A percentile compares a stretch with the other conserved stretches of the same genome.
These are phyloP conservation scores for Spheniscus mendiculus DNA, from an alignment of 2,113 vertebrate species.

Conservation along the genomic window DNA sequence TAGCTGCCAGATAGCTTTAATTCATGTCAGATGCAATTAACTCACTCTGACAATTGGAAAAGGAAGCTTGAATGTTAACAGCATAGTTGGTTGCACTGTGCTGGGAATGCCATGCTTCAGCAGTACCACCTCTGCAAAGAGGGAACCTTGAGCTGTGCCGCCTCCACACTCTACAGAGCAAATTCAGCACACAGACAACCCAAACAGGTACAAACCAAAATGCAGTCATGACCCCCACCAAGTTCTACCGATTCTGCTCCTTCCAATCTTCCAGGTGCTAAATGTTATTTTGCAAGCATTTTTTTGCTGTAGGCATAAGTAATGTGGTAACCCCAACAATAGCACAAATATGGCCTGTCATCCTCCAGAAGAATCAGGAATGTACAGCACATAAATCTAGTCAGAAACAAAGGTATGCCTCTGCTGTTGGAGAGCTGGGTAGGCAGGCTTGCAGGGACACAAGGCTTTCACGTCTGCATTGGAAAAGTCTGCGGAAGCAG, in stretches of 20 bases:
- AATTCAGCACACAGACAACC: too few species aligned
- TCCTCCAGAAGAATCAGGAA: too few species aligned
- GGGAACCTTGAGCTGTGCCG: background rate
- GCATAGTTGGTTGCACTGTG: accelerated
- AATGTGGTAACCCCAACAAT: background rate
- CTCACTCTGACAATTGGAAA: background rate
- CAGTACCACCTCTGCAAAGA: background rate
- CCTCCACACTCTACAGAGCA: background rate
- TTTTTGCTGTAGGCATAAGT: background rate
- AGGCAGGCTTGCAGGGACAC: background rate
- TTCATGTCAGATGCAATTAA: background rate
- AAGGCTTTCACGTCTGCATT: too few species aligned
- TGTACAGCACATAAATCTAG: accelerated
- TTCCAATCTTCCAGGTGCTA: background rate
- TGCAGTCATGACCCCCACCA: accelerated
- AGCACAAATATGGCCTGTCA: background rate
- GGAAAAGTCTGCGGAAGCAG: background rate
- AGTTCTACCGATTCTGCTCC: background rate
- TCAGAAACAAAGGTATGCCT: background rate
- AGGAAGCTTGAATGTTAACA: background rate
- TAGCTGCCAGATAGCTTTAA: background rate
- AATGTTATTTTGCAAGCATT: background rate
- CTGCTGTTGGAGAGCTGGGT: background rate
- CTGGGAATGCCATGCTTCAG: too few species aligned
- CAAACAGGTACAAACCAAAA: background rate